A percentile compares a stretch with the other conserved stretches of the same genome.
These are phyloP conservation scores for Aquatica leii DNA, from an alignment of 2,888 invertebrate species.

Conservation along the genomic window DNA sequence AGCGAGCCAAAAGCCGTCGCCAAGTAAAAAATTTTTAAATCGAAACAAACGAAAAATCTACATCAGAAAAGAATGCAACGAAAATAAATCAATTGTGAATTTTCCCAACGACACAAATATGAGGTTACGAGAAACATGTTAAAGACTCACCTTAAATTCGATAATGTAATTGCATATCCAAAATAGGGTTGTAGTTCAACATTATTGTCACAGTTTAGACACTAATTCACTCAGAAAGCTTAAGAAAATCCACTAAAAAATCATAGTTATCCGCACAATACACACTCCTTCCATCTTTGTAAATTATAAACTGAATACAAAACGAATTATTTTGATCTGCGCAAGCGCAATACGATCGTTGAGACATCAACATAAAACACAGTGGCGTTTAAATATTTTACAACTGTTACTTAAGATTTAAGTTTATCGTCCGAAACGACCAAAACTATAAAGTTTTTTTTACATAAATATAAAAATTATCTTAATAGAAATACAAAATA, in stretches of 20 bases:
- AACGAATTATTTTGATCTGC: slow-evolving; percentile 8
- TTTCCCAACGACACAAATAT: slow-evolving; percentile 23
- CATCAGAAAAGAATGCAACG: not conserved
- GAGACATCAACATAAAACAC: slow-evolving; percentile 5
- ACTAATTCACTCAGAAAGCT: slow-evolving; percentile 51
- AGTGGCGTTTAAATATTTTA: no score
- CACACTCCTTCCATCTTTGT: slow-evolving; percentile 55
- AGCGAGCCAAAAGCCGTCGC: no score
- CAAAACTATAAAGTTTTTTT: no score
- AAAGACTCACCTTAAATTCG: slow-evolving; percentile 27
- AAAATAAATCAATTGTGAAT: slow-evolving; percentile 28
- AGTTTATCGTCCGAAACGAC: no score
- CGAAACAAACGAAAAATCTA: no score
- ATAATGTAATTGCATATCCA: slow-evolving; percentile 50
- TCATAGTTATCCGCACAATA: slow-evolving; percentile 48
- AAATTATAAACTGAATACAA: slow-evolving; percentile 51
- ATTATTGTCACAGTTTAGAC: slow-evolving; percentile 62
- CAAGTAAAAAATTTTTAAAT: no score
- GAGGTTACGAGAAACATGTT: slow-evolving; percentile 7
- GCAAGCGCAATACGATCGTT: slow-evolving; percentile 3
- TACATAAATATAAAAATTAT: no score
- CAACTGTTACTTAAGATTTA: no score
- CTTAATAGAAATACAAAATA: no score
- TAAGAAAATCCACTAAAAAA: slow-evolving; percentile 52
- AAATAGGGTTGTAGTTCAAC: slow-evolving; percentile 52